Percentiles rank a stretch among this genome's conserved stretches.
These are phyloP conservation scores for Tiliqua scincoides DNA, from an alignment of 2,113 vertebrate species.

Conservation along the genomic window DNA sequence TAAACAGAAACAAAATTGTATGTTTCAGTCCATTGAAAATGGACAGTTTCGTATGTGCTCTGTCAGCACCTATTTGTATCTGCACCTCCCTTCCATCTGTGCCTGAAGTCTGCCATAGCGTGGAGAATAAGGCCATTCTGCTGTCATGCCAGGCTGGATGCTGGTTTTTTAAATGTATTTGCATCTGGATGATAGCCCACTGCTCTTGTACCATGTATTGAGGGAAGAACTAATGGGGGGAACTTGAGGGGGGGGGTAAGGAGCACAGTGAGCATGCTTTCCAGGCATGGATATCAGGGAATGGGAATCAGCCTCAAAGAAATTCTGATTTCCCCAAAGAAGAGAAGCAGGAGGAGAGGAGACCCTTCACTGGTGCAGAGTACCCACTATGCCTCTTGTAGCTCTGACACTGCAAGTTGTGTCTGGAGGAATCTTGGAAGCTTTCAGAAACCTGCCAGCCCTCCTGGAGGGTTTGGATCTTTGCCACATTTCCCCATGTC, in stretches of 20 bases:
- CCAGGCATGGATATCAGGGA: not conserved
- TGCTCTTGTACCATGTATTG: not conserved
- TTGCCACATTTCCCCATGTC: too few relatives aligned
- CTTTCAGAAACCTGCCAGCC: not conserved
- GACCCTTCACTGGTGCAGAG: not conserved
- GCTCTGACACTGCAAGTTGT: not conserved
- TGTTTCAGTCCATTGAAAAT: slow-evolving; percentile 12
- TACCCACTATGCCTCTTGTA: not conserved
- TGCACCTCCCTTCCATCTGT: not conserved
- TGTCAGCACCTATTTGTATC: not conserved
- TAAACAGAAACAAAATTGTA: not conserved
- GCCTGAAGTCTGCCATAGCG: not conserved
- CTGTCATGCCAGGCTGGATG: not conserved
- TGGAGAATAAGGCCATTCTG: not conserved
- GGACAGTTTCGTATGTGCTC: not conserved
- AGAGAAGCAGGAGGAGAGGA: not conserved
- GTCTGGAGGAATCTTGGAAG: too few relatives aligned
- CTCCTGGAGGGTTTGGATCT: not conserved
- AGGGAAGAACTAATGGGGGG: not conserved
- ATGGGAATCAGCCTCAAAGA: not conserved
- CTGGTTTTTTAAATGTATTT: not conserved
- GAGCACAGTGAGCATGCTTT: not conserved
- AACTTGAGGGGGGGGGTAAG: not conserved
- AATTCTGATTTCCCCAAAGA: not conserved
- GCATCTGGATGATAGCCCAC: not conserved